Base-by-base conservation (phyloP, 1,140 invertebrate species). In the Fopius arisanus region DNA sequence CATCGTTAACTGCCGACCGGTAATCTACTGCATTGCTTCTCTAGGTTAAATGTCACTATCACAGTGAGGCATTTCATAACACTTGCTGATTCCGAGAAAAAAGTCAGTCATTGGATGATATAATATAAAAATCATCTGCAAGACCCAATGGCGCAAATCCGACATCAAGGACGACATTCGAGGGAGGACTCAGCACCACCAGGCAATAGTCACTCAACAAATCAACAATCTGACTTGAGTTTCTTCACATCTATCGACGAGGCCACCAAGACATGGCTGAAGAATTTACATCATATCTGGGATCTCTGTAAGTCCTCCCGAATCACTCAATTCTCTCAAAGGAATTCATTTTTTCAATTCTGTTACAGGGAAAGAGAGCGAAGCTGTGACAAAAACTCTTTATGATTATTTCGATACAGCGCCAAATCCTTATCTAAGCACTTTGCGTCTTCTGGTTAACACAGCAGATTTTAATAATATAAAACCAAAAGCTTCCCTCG, bases 391-490 rank as follows among this genome's bases (percentile, higher is more conserved):
- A n/a, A 84, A 87, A 76, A 87, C 85, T 40, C 77, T 92, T 0
- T 78, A 76, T n/a, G 85, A 87, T 19, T 89, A 89, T 54, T 89
- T 90, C 71, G 79, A 87, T 31, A 82, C 75, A 0, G 85, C 88
- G 23, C 81, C 85, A 16, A 90, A 92, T 83, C 91, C 91, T 0
- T 89, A 91, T 78, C 82, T 90, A 12, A 84, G 89, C 73, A 86
- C 87, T 14, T 72, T 92, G 0, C 84, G 88, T 74, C 80, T 92
- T 51, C 82, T 91, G 63, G 89, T 89, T 51, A 91, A 91, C 75
- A 89, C 87, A 33, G 80, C 86, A n/a, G 90, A 91, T 76, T 90
- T 90, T 78, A 86, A 89, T 68, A 84, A 88, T 74, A 80, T 89
- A 2, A 92, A 91, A 81, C 83, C 79, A n/a, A 91, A 88, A 62